Base-by-base conservation (phyloP, 2,888 invertebrate genomes). In the Lasiommata megera region DNA sequence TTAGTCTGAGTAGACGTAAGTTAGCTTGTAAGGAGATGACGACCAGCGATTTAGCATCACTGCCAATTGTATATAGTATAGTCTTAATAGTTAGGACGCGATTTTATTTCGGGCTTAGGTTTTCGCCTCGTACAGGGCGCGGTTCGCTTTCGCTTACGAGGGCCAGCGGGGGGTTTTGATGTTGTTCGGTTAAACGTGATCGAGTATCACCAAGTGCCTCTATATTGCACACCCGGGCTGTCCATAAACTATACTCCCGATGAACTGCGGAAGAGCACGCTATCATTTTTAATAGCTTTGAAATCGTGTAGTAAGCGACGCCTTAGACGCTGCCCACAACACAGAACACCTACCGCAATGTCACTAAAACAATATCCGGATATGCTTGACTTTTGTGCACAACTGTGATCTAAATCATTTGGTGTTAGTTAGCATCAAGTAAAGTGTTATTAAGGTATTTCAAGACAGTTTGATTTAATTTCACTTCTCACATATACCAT, bases 31-130 rank as follows among this genome's bases (percentile, higher is more conserved):
- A 69, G 69, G 67, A 60, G 69, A 67, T 60, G 62, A 74, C 86
- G 86, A 88, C 88, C 89, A 86, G 89, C 88, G 83, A 52, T 80
- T 72, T 72, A 73, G 76, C 73, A 79, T 76, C 88, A 89, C 88
- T 89, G 89, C 88, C 89, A 84, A 82, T 56, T 86, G 87, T 88
- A 88, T 69, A 88, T 87, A 87, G 73, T 84, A 81, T 67, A 70
- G 67, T 66, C 44, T 52, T 71, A 70, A 36, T 61, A 64, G 67
- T 67, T 66, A 68, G 62, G 64, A 62, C 60, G 64, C 64, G 63
- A 64, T 72, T 67, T 68, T 71, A 57, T 52, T 63, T 66, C 58
- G 63, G 48, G 82, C 75, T 66, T 62, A 46, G 78, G 72, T 75
- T 77, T 74, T 76, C 28, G 51, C 23, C 31, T 31, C 6, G 29